Evolutionary conservation across 2,113 vertebrate species (phyloP).

Genomic region (Periophthalmodon schlosseri): DNA sequence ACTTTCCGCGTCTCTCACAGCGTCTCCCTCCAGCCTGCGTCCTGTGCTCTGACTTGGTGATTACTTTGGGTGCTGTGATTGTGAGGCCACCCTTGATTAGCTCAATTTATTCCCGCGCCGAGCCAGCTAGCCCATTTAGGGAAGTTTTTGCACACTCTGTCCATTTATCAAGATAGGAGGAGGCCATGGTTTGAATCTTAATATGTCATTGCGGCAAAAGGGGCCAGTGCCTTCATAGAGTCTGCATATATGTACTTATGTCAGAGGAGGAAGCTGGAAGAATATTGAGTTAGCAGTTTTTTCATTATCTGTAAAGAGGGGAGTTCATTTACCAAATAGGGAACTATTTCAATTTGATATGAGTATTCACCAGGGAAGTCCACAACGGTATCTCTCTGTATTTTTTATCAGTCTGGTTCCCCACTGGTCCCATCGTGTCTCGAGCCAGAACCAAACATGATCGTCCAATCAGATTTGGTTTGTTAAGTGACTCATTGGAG

Average conservation of each 20-base stretch:
- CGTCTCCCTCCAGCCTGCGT: constrained; percentile 27
- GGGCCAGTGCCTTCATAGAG: constrained; percentile 33
- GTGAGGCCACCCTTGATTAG: constrained; percentile 71
- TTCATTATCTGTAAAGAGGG: too few relatives aligned
- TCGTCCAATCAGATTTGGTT: too few relatives aligned
- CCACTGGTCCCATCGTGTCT: too few relatives aligned
- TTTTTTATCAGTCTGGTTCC: too few relatives aligned
- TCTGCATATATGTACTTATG: background rate
- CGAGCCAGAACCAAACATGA: too few relatives aligned
- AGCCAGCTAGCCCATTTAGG: constrained; percentile 72
- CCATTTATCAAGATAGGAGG: constrained; percentile 72
- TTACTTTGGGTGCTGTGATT: constrained; percentile 72
- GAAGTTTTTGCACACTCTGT: constrained; percentile 69
- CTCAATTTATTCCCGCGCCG: constrained; percentile 70
- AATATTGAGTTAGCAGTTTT: too few relatives aligned
- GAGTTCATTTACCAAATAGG: background rate
- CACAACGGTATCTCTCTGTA: too few relatives aligned
- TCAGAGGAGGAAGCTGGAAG: too few relatives aligned
- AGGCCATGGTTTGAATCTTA: constrained; percentile 67
- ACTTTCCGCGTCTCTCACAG: background rate
- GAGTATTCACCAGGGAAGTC: too few relatives aligned
- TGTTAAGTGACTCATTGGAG: too few relatives aligned
- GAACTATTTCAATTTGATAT: too few relatives aligned
- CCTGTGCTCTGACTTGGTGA: constrained; percentile 60
- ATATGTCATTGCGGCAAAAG: constrained; percentile 47